phyloP scores from a whole-genome alignment of 92 coral and sea anemone species.

The Phenganax stokvisi region DNA sequence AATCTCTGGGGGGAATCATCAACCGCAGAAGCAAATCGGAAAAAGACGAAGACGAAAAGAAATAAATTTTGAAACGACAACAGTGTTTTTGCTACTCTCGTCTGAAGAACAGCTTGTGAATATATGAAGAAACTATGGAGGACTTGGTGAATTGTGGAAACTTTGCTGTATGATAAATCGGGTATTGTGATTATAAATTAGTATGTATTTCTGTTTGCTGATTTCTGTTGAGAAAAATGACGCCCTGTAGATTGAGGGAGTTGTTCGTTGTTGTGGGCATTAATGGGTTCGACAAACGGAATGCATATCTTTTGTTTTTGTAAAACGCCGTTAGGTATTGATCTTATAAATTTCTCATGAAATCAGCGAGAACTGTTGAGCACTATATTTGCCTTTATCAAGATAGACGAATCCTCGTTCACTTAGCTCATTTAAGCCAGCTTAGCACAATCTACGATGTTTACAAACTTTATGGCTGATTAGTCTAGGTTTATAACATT shows the following conservation, averaged over 20 bases:
- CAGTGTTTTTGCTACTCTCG: conserved; percentile 16
- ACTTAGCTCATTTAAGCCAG: not conserved
- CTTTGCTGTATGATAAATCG: too few species aligned
- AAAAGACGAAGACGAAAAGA: conserved; percentile 55
- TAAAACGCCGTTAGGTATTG: conserved; percentile 10
- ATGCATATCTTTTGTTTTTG: conserved; percentile 16
- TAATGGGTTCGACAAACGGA: not conserved
- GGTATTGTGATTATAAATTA: too few species aligned
- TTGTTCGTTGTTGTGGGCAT: too few species aligned
- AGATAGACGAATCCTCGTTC: not conserved
- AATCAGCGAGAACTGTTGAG: not conserved
- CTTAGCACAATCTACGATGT: not conserved
- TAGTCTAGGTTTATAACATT: too few species aligned
- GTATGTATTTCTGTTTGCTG: too few species aligned
- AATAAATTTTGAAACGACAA: conserved; percentile 21
- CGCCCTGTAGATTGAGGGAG: too few species aligned
- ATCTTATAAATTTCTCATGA: not conserved
- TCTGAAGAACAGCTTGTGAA: not conserved
- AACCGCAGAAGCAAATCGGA: conserved; percentile 65
- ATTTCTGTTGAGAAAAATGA: too few species aligned
- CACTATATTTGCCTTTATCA: not conserved
- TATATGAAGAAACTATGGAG: too few species aligned
- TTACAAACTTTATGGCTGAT: not conserved
- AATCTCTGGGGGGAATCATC: conserved; percentile 45
- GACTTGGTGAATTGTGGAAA: too few species aligned